Evolutionary conservation across 2,888 invertebrate species (phyloP), one percentile per base, ranked within the genome.

Genomic region (Drosophila yooni): DNA sequence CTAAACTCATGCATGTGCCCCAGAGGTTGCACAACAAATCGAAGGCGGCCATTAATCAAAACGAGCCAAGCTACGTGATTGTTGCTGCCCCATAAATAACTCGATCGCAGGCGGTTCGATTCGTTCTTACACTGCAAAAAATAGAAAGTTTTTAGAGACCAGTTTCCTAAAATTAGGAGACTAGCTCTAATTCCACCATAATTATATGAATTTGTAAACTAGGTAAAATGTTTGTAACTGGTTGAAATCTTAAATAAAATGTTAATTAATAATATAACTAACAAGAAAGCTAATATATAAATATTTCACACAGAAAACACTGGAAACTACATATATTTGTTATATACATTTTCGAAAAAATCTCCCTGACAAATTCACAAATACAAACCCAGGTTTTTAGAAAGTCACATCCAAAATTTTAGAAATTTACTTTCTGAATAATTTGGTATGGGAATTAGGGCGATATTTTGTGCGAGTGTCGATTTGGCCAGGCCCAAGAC

Each of bases 21-120:
- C 52, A 67, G 43, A 33, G 59, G 36, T 43, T 40, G 46, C 15
- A 25, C 52, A 67, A 56, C 57, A 61, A 74, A 81, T 76, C 79
- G 76, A 88, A 74, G 81, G 33, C 56, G 84, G 79, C 66, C 85
- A 85, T 85, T 88, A 89, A 85, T 85, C 85, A 85, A 85, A 76
- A 76, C 40, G 67, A 65, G 63, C 15, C 53, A 50, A 53, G 53
- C 73, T 77, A 85, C 88, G 85, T 89, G 85, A 88, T 89, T 84
- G 82, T 69, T 75, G 54, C 60, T 59, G 67, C 64, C 66, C 67
- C 76, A 89, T 89, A 86, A 89, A 86, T 86, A 81, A 89, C 80
- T 70, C 65, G 52, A 74, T 63, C 56, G 50, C n/a, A 18, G 6
- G n/a, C 34, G 40, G 58, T 7, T 60, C 53, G 53, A 74, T 53